Base-by-base conservation (phyloP, 2,888 invertebrate species). In the Falcaria lacertinaria region DNA sequence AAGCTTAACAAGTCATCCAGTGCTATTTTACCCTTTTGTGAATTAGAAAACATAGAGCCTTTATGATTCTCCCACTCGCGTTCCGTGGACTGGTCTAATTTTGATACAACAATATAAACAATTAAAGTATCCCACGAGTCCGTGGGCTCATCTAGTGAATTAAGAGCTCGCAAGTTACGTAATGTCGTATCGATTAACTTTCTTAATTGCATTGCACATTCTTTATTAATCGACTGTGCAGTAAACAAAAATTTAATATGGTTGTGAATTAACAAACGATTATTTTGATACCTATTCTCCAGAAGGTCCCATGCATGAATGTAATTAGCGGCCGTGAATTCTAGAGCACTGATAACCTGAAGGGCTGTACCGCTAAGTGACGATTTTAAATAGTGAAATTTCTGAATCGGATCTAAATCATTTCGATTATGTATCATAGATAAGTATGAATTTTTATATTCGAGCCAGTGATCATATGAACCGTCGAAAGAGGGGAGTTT, bases 391-490 rank as follows among this genome's bases (percentile, higher is more conserved):
- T 56, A 52, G 17, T 56, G 50, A 34, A 50, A 50, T 16, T 53
- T 56, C 34, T 53, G 48, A 8, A 56, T 50, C 1, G 38, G 22
- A n/a, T 42, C 32, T 22, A 56, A 16, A 41, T 47, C 41, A 5
- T 2, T 33, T 6, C 37, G 32, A 1, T 46, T 48, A 15, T 50
- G 56, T 34, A 54, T 48, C 42, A 52, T 47, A 4, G 47, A 45
- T n/a, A 40, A 7, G 38, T 42, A 54, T 7, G 49, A 45, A 15
- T 58, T 43, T 33, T 42, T 42, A 36, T 39, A 58, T 34, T 52
- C 58, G 0, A 52, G 19, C 54, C 60, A 60, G 11, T 47, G 41
- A 28, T 59, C 53, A 39, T 44, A 54, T 6, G 45, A 41, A 15
- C 55, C 58, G 33, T 54, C 52, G 22, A 54, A 58, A 2, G 43